Base-by-base conservation (phyloP, 2,797 vertebrate species). In the Nannoperca obscura region DNA sequence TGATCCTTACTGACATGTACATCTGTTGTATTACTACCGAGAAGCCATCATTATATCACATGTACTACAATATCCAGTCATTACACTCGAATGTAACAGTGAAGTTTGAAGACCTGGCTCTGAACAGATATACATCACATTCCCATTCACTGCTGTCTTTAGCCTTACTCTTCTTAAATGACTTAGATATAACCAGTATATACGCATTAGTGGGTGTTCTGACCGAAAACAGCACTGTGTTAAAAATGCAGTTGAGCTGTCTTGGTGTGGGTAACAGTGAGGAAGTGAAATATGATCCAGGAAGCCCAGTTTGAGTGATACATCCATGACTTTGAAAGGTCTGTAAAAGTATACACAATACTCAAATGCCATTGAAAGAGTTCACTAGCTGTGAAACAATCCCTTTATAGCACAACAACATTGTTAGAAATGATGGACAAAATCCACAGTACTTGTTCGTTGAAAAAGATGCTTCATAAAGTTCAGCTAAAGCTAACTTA, bases 71-170 rank as follows among this genome's bases (percentile, higher is more conserved):
- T 62, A 61, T 71, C 44, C 62, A 46, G 49, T 78, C 77, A 71
- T 64, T 42, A 74, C 68, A 81, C 71, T 72, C 67, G 83, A 89
- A 87, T 89, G 90, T 84, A 84, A 74, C 71, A 7, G 69, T 65
- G 24, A 38, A 14, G 7, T 73, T 67, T 66, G 17, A 77, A 72
- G 53, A 53, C 60, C 57, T 59, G 77, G 68, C 11, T 71, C 24
- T 73, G 54, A 64, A 63, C 64, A 71, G 32, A 20, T 59, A 74
- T 42, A 24, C 68, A 42, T 80, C 77, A 81, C 89, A 91, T 90
- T 91, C 80, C 81, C 71, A 27, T 64, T 78, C 58, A 72, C 71
- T 76, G 22, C 57, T 59, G 81, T 88, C 66, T 83, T 69, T 52
- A 82, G 80, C 57, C 73, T 71, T 75, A 49, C 47, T 69, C 58